Percentiles rank a stretch among this genome's conserved stretches.
phyloP scores from a whole-genome alignment of 1,140 invertebrate species.

The Drosophila mauritiana region DNA sequence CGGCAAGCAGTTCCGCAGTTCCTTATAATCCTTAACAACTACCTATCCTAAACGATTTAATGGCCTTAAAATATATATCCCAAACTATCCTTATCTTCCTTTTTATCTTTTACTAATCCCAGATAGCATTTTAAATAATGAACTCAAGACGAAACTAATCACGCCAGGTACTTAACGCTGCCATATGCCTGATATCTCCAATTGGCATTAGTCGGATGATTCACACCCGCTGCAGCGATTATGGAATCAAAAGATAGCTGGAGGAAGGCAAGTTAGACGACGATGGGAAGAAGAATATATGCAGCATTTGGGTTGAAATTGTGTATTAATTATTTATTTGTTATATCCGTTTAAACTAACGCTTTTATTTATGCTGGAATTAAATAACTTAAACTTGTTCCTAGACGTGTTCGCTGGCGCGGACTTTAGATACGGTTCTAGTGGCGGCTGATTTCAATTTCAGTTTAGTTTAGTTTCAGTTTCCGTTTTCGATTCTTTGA shows the following conservation, averaged over 20 bases:
- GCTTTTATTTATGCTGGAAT: conserved; percentile 82
- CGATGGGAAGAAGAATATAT: background rate
- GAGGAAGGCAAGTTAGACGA: background rate
- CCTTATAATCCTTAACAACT: too few relatives aligned
- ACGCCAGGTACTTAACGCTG: conserved; percentile 3
- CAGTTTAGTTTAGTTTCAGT: conserved; percentile 44
- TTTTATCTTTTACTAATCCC: conserved; percentile 5
- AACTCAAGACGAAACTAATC: conserved; percentile 11
- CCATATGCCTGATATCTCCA: conserved; percentile 18
- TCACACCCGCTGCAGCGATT: conserved; percentile 18
- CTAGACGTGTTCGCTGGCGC: conserved; percentile 62
- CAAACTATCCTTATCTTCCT: background rate
- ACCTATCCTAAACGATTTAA: background rate
- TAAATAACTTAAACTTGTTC: conserved; percentile 81
- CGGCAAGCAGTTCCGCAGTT: too few relatives aligned
- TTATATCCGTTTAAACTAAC: conserved; percentile 82
- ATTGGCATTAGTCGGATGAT: conserved; percentile 6
- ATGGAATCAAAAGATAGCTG: background rate
- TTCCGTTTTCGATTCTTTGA: conserved; percentile 33
- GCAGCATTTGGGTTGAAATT: conserved; percentile 52
- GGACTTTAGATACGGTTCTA: conserved; percentile 69
- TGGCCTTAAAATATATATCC: background rate
- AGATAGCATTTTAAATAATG: conserved; percentile 4
- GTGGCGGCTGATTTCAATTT: conserved; percentile 59
- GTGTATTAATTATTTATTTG: conserved; percentile 81